Percentiles rank a stretch among this genome's conserved stretches.
phyloP scores from a whole-genome alignment of 2,888 invertebrate species.

The Eudemis profundana region DNA sequence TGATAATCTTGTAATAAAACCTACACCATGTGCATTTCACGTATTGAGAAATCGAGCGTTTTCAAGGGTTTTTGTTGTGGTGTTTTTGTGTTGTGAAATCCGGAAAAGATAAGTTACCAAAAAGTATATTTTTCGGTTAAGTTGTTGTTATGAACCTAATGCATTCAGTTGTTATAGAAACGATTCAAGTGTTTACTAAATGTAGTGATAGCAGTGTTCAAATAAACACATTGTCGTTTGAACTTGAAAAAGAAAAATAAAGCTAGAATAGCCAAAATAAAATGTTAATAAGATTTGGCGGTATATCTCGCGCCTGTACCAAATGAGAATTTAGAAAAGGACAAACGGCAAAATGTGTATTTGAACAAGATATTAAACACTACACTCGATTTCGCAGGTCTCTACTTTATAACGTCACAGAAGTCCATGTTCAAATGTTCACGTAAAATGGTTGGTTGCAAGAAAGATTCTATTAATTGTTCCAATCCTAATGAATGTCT shows the following conservation, averaged over 20 bases:
- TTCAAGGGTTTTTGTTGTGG: too few relatives aligned
- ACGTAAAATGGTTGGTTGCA: constrained; percentile 18
- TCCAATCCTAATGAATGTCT: background rate
- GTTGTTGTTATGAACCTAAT: background rate
- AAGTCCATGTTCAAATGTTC: background rate
- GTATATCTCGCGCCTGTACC: background rate
- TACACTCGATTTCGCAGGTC: background rate
- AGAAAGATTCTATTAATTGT: constrained; percentile 20
- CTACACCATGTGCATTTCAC: too few relatives aligned
- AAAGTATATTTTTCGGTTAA: background rate
- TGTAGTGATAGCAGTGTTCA: constrained; percentile 14
- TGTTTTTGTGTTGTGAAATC: too few relatives aligned
- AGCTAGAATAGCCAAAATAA: too few relatives aligned
- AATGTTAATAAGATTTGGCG: too few relatives aligned
- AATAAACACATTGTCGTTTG: background rate
- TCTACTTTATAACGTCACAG: background rate
- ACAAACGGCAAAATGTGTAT: background rate
- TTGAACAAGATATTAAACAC: constrained; percentile 11
- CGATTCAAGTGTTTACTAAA: background rate
- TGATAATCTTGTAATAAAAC: too few relatives aligned
- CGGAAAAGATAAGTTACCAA: too few relatives aligned
- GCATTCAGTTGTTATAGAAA: background rate
- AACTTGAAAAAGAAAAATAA: too few relatives aligned
- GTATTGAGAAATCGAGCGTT: too few relatives aligned
- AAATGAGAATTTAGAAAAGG: background rate